Conservation (phyloP, 2,888 invertebrate genomes). For the Spicauda simplicius region DNA sequence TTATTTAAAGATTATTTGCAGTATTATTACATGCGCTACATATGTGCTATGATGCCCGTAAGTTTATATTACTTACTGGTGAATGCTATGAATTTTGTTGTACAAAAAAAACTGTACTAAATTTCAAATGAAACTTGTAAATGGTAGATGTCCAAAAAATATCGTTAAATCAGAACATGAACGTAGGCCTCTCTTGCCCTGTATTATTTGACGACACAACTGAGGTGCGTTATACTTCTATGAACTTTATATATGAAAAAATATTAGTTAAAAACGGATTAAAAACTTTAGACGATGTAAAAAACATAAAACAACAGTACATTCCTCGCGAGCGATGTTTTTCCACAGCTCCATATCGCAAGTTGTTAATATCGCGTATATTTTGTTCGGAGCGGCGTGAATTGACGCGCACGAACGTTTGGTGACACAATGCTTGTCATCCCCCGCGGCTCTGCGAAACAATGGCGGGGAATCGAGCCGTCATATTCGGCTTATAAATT, state of each 20-base stretch:
- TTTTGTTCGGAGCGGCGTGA: conserved; percentile 34
- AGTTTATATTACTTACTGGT: too few species aligned
- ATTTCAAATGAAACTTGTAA: too few species aligned
- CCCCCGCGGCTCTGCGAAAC: conserved; percentile 35
- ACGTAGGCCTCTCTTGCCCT: too few species aligned
- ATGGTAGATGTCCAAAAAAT: too few species aligned
- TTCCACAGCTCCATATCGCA: conserved; percentile 2
- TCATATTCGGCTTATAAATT: conserved; percentile 37
- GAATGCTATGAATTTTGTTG: too few species aligned
- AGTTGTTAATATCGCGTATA: conserved; percentile 33
- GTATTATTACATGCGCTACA: too few species aligned
- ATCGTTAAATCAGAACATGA: too few species aligned
- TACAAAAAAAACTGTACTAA: too few species aligned
- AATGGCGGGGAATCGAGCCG: conserved; percentile 36
- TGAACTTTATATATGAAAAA: background rate
- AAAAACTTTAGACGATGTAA: background rate
- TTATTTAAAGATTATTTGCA: too few species aligned
- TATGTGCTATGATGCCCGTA: too few species aligned
- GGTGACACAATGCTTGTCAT: conserved; percentile 38
- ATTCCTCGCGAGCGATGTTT: conserved; percentile 18
- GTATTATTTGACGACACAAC: too few species aligned
- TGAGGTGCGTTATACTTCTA: too few species aligned
- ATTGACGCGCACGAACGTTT: conserved; percentile 36
- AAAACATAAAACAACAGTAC: background rate
- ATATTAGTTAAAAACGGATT: background rate